These are phyloP conservation scores for Pogonognathellus flavescens DNA, from an alignment of 1,140 invertebrate species.

Conservation along the genomic window DNA sequence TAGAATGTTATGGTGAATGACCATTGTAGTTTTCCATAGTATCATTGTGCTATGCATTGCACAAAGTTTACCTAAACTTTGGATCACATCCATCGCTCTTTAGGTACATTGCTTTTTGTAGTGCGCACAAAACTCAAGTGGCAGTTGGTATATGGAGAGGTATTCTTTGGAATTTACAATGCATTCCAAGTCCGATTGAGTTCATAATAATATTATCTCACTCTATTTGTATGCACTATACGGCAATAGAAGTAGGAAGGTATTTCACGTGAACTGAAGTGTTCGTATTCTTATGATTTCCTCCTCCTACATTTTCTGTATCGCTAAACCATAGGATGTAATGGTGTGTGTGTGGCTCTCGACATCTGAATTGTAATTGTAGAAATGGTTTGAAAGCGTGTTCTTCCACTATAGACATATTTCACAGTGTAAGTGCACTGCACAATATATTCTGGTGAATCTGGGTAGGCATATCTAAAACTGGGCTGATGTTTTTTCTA, in stretches of 20 bases:
- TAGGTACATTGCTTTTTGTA: not conserved
- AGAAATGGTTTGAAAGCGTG: no score
- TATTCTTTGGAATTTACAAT: not conserved
- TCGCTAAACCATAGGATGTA: not conserved
- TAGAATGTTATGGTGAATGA: not conserved
- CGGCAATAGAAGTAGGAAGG: no score
- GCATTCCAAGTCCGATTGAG: no score
- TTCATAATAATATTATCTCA: no score
- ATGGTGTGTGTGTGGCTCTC: no score
- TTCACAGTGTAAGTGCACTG: no score
- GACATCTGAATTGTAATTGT: no score
- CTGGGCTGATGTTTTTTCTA: no score
- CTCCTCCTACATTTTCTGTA: not conserved
- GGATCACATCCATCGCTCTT: not conserved
- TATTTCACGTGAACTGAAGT: not conserved
- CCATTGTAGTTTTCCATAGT: slow-evolving; percentile 12
- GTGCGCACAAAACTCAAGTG: not conserved
- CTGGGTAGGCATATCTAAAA: no score
- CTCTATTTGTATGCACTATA: no score
- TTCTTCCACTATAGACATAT: no score
- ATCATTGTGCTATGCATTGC: slow-evolving; percentile 1
- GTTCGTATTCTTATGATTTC: not conserved
- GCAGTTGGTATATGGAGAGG: not conserved
- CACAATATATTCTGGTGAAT: no score
- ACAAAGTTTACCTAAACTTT: not conserved